Evolutionary conservation across 2,888 invertebrate genomes (phyloP).

Genomic region (Actias luna): DNA sequence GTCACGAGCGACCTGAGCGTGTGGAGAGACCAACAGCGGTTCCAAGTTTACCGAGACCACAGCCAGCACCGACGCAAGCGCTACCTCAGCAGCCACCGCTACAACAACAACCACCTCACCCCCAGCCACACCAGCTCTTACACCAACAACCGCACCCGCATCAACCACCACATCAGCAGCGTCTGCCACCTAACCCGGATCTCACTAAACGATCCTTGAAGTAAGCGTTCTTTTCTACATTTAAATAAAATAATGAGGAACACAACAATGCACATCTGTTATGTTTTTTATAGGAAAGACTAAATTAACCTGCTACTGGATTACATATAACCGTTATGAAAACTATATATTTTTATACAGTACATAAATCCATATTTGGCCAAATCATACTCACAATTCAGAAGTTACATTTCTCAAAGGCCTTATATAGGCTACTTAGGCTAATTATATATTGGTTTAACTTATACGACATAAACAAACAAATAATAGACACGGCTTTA

Average conservation of each 20-base stretch:
- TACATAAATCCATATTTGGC: no score
- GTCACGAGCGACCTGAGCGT: constrained; percentile 40
- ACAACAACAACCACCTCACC: constrained; percentile 33
- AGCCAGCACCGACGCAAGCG: constrained; percentile 38
- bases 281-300: not conserved
- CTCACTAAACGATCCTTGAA: constrained; percentile 88
- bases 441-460: no score
- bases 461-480: no score
- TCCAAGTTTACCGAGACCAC: constrained; percentile 38
- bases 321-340: not conserved
- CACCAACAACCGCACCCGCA: constrained; percentile 53
- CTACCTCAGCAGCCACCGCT: constrained; percentile 34
- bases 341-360: not conserved
- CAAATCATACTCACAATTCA: no score
- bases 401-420: no score
- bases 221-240: constrained; percentile 66
- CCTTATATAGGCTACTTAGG: no score
- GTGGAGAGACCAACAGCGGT: constrained; percentile 39
- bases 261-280: not conserved
- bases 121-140: constrained; percentile 46
- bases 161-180: constrained; percentile 70
- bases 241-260: not conserved
- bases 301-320: not conserved
- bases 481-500: no score
- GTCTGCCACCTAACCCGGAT: constrained; percentile 83